phyloP scores from a whole-genome alignment of 2,797 vertebrate genomes.

The Phrynocephalus vlangalii region DNA sequence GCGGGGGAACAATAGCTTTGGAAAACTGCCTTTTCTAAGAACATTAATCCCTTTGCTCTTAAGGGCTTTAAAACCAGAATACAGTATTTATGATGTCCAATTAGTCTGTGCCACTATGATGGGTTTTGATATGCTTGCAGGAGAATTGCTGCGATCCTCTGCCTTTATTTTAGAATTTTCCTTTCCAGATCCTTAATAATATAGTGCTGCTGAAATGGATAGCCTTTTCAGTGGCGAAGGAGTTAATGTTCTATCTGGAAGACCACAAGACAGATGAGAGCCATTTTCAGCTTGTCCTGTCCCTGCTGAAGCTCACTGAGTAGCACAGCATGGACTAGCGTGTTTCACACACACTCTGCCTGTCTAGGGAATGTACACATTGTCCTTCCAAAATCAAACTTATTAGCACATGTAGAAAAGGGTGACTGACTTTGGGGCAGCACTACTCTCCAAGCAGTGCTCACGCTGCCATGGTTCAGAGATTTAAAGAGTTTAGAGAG shows the following conservation, averaged over 20 bases:
- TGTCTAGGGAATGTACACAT: constrained; percentile 85
- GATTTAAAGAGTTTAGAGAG: constrained; percentile 65
- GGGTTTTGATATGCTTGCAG: background rate
- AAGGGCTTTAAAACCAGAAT: background rate
- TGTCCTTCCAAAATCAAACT: constrained; percentile 85
- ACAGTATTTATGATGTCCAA: constrained; percentile 8
- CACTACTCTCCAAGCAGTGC: constrained; percentile 58
- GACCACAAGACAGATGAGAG: constrained; percentile 83
- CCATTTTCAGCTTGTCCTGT: constrained; percentile 84
- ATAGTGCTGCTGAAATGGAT: background rate
- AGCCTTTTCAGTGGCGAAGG: constrained; percentile 63
- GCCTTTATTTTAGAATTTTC: constrained; percentile 19
- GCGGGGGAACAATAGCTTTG: background rate
- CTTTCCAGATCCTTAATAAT: background rate
- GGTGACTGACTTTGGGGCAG: constrained; percentile 84
- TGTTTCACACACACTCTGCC: constrained; percentile 82
- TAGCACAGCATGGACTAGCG: constrained; percentile 81
- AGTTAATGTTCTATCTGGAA: constrained; percentile 78
- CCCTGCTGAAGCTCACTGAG: constrained; percentile 83
- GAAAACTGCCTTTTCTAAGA: constrained; percentile 33
- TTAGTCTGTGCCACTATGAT: background rate
- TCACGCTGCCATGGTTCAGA: constrained; percentile 70
- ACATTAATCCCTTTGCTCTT: background rate
- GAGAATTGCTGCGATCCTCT: background rate
- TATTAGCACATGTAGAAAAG: constrained; percentile 85